A percentile compares a stretch with the other conserved stretches of the same genome.
Evolutionary conservation across 2,113 vertebrate species (phyloP).

Genomic region (Vicugna pacos): DNA sequence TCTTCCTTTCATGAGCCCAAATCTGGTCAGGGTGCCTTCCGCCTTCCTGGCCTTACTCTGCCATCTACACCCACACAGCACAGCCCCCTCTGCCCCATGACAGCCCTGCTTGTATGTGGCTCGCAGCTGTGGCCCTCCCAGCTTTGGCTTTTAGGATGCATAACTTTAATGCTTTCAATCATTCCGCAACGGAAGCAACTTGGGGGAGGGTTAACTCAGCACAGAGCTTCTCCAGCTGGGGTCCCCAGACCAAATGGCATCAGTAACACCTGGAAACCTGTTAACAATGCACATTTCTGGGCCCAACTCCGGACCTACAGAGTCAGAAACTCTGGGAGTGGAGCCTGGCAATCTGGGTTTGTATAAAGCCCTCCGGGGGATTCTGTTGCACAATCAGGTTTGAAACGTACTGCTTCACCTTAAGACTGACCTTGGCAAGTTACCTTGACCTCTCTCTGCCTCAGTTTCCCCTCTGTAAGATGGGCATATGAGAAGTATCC

Average conservation of each 20-base stretch:
- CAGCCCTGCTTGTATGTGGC: neutral
- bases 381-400: rapidly evolving
- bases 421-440: neutral
- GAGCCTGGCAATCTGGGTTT: neutral
- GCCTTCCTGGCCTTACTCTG: neutral
- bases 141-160: neutral
- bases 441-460: neutral
- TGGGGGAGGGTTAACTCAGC: neutral
- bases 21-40: too few relatives aligned
- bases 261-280: neutral
- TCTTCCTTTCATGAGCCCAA: neutral
- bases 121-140: rapidly evolving
- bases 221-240: neutral
- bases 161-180: neutral
- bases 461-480: neutral
- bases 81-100: neutral
- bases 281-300: neutral
- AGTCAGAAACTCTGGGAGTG: neutral
- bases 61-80: too few relatives aligned
- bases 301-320: rapidly evolving
- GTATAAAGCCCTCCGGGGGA: neutral
- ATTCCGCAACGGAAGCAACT: neutral
- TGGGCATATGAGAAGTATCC: neutral
- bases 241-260: neutral
- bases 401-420: neutral